Conservation (phyloP, 2,888 invertebrate species). For the Tupiocoris notatus region DNA sequence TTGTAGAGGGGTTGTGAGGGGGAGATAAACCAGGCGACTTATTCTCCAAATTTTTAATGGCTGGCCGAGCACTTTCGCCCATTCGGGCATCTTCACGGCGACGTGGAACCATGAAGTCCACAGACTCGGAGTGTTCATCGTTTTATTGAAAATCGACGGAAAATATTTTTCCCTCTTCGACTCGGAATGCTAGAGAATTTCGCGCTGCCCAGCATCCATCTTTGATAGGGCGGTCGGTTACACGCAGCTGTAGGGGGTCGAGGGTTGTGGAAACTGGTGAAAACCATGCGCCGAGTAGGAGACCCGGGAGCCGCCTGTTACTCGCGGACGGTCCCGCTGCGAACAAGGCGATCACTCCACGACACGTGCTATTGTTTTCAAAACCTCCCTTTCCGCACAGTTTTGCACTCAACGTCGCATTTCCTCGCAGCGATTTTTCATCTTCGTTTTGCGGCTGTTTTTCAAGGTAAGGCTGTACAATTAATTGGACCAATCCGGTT, state of each 20-base stretch:
- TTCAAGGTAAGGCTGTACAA: neutral
- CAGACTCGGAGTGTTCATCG: too few relatives aligned
- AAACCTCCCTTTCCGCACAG: neutral
- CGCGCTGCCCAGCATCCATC: neutral
- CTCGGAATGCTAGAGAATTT: neutral
- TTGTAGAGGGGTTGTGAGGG: too few relatives aligned
- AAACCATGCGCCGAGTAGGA: slow-evolving; percentile 31
- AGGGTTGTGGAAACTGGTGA: neutral
- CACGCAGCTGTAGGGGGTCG: neutral
- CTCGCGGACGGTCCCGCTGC: slow-evolving; percentile 37
- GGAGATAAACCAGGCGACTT: too few relatives aligned
- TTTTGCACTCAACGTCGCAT: neutral
- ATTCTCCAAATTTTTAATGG: too few relatives aligned
- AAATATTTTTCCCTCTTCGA: too few relatives aligned
- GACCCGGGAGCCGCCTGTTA: slow-evolving; percentile 35
- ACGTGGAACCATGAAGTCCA: too few relatives aligned
- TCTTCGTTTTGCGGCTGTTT: neutral
- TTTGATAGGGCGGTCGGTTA: neutral
- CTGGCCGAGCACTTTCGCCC: too few relatives aligned
- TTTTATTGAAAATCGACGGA: too few relatives aligned
- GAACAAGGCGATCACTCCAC: neutral
- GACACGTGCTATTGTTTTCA: slow-evolving; percentile 22
- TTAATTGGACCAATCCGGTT: neutral
- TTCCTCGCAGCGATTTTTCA: neutral
- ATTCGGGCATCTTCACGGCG: too few relatives aligned